A percentile compares a stretch with the other conserved stretches of the same genome.
phyloP scores from a whole-genome alignment of 2,888 invertebrate genomes.

The Dioctria linearis region DNA sequence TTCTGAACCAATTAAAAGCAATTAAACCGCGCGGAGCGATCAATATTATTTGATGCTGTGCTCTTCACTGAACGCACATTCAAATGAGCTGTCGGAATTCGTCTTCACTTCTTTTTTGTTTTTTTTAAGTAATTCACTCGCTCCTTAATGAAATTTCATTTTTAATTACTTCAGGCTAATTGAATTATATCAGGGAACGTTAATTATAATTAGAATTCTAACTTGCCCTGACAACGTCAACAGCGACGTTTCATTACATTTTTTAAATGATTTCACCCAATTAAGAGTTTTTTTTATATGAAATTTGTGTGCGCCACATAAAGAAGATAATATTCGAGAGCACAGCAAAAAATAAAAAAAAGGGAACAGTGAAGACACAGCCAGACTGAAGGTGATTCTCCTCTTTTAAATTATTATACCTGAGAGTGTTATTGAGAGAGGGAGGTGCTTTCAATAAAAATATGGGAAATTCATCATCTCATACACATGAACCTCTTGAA shows the following conservation, averaged over 20 bases:
- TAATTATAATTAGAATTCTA: background rate
- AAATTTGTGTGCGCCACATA: background rate
- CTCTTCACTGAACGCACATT: background rate
- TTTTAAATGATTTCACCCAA: background rate
- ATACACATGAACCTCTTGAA: constrained; percentile 86
- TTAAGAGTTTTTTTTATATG: background rate
- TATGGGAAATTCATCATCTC: constrained; percentile 90
- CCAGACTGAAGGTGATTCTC: background rate
- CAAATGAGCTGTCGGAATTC: background rate
- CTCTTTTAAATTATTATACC: background rate
- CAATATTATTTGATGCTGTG: background rate
- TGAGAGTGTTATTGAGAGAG: background rate
- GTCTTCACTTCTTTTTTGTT: no score
- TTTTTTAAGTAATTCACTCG: background rate
- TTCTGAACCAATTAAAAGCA: background rate
- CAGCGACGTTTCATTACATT: background rate
- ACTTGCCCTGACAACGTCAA: background rate
- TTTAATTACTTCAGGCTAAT: background rate
- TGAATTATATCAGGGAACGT: background rate
- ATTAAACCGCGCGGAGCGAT: background rate
- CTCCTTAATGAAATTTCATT: background rate
- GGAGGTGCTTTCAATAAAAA: constrained; percentile 59
- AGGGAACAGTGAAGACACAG: background rate
- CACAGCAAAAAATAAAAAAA: background rate
- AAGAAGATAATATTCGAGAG: background rate